Evolutionary conservation across 2,113 vertebrate species (phyloP), one percentile per base, ranked within the genome.

Genomic region (Pelecanoides urinatrix): DNA sequence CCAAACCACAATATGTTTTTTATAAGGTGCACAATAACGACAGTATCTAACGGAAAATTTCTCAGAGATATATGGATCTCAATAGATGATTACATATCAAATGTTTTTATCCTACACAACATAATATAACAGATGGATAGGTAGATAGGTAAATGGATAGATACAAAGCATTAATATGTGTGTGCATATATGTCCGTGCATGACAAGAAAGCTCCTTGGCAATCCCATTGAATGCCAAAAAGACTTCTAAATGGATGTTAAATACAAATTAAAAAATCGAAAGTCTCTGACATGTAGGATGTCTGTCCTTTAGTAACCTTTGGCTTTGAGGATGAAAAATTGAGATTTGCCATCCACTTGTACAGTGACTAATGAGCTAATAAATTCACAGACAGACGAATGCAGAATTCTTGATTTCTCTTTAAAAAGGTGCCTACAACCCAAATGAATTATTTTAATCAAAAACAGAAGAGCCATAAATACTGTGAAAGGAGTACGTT

Each of bases 311-410:
- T 77, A 86, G 34, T 61, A 96, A 92, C 50, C 82, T 93, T 93
- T 81, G 63, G 6, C 82, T 95, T 44, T 81, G 73, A 95, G 61
- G 65, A 92, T 93, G 73, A 97, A 96, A 92, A 95, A 96, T 80
- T 91, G 55, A 94, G 53, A 86, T 96, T 93, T 89, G 65, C 58
- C 53, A 92, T 86, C 72, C 61, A 72, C 42, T 85, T 63, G 21
- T 71, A 89, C 82, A 85, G 47, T 94, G 87, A 96, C 27, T 94
- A 94, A 96, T 67, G 66, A 88, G 34, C 81, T 94, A 91, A 95
- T 92, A 93, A 72, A 93, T 94, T 90, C 83, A 71, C 32, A 83
- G 71, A 88, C 40, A 92, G 44, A 79, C 83, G n/a, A 94, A 96
- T 79, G 49, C 34, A 92, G 59, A 92, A 82, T 79, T 94, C 58